Base-by-base conservation (phyloP, 2,888 invertebrate genomes). In the Stenchaetothrips biformis region DNA sequence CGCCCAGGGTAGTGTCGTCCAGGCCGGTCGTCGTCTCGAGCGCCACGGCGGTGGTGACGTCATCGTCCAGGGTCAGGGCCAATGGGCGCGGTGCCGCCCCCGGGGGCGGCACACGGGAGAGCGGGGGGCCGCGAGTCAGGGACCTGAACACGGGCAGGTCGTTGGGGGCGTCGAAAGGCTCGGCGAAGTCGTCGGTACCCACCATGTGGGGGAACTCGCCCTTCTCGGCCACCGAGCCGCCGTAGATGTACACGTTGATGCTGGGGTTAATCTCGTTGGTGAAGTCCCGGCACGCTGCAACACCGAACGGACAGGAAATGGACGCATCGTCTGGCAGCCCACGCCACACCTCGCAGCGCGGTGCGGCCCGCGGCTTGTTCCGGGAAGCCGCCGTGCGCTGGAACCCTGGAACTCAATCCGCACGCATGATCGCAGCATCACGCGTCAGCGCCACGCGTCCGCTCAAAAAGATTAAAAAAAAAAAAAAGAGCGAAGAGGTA, bases 181-280 rank as follows among this genome's bases (percentile, higher is more conserved):
- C 67, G 21, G 67, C 67, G 67, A 74, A 74, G 21, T 74, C 67
- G 78, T 11, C 48, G n/a, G 21, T 74, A 78, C 80, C 81, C 81
- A 82, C 83, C 82, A 82, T 81, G 80, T 81, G 82, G 11, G 83
- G 83, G 80, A 82, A 83, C 80, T 83, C 83, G 53, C 81, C 82
- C 21, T 48, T 59, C 48, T 80, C 74, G 1, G 82, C 82, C 16
- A 78, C 78, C 21, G 79, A 67, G 11, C 83, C 83, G 62, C 81
- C 80, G 48, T 74, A 77, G 48, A 83, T 83, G 62, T 81, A 81
- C 16, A 81, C 80, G 53, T 78, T 81, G 27, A 80, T 21, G 48
- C 62, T 77, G 9, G 25, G 21, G 67, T 74, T 74, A 25, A 74
- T 74, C 67, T 74, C 67, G 67, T 74, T 74, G 67, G 11, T 67